Conservation (phyloP, 2,888 invertebrate genomes). For the Euclidia mi region DNA sequence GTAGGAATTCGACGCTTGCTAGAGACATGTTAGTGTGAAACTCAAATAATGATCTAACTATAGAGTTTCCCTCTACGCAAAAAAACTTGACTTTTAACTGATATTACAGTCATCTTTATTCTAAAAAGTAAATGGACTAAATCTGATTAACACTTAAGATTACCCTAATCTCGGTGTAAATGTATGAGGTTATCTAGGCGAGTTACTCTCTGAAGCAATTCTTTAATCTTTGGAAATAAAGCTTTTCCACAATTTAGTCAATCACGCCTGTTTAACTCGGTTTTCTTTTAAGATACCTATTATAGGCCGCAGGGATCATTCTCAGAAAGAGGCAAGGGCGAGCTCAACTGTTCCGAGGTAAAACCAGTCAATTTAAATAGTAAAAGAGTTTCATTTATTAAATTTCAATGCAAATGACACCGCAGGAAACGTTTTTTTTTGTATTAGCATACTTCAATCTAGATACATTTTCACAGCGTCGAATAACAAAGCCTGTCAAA, state of each 20-base stretch:
- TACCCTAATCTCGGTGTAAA: too few species aligned
- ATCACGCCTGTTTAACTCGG: constrained; percentile 85
- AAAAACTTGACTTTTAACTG: too few species aligned
- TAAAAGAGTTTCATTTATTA: constrained; percentile 80
- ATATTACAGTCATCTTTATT: too few species aligned
- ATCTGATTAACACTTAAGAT: too few species aligned
- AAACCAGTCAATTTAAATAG: constrained; percentile 85
- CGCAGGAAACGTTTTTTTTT: constrained; percentile 44
- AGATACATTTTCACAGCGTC: constrained; percentile 27
- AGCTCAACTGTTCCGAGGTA: constrained; percentile 80
- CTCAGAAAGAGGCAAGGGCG: constrained; percentile 67
- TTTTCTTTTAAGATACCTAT: constrained; percentile 86
- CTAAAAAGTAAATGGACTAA: too few species aligned
- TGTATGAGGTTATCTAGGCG: not conserved
- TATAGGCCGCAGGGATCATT: constrained; percentile 83
- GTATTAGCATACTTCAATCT: constrained; percentile 50
- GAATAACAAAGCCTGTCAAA: constrained; percentile 24
- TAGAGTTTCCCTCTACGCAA: too few species aligned
- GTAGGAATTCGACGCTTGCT: too few species aligned
- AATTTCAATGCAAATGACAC: too few species aligned
- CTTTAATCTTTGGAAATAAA: constrained; percentile 71
- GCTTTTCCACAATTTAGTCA: constrained; percentile 81
- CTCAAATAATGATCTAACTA: too few species aligned
- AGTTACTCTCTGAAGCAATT: constrained; percentile 51
- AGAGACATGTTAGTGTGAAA: too few species aligned